Evolutionary conservation across 2,888 invertebrate genomes (phyloP).

Genomic region (Watsonalla cultraria): DNA sequence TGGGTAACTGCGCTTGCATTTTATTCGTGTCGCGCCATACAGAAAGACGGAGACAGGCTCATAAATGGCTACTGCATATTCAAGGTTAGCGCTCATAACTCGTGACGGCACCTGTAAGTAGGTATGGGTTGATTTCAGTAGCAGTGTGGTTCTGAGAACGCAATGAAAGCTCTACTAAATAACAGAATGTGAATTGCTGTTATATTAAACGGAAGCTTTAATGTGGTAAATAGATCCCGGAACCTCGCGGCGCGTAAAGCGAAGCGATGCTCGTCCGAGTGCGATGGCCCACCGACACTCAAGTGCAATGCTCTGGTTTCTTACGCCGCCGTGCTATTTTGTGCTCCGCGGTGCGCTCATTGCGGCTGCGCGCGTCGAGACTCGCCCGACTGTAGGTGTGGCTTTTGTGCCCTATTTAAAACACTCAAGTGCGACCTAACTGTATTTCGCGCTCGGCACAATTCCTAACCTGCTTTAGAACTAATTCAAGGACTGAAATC

Average conservation of each 20-base stretch:
- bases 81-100: no score
- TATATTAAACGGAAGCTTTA: constrained; percentile 68
- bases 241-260: constrained; percentile 63
- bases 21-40: no score
- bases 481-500: no score
- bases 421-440: constrained; percentile 13
- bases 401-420: constrained; percentile 29
- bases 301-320: constrained; percentile 65
- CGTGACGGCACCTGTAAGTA: no score
- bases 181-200: constrained; percentile 30
- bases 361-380: constrained; percentile 9
- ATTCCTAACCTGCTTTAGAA: not conserved
- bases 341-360: constrained; percentile 17
- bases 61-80: no score
- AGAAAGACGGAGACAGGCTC: no score
- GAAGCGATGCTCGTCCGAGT: constrained; percentile 59
- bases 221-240: constrained; percentile 76
- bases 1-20: no score
- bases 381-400: constrained; percentile 23
- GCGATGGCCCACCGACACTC: constrained; percentile 38
- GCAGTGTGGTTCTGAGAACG: constrained; percentile 28
- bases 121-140: constrained; percentile 23
- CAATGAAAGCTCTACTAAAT: constrained; percentile 44
- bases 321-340: constrained; percentile 29
- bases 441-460: constrained; percentile 4